phyloP scores from a whole-genome alignment of 2,888 invertebrate genomes.

The Leptura quadrifasciata region DNA sequence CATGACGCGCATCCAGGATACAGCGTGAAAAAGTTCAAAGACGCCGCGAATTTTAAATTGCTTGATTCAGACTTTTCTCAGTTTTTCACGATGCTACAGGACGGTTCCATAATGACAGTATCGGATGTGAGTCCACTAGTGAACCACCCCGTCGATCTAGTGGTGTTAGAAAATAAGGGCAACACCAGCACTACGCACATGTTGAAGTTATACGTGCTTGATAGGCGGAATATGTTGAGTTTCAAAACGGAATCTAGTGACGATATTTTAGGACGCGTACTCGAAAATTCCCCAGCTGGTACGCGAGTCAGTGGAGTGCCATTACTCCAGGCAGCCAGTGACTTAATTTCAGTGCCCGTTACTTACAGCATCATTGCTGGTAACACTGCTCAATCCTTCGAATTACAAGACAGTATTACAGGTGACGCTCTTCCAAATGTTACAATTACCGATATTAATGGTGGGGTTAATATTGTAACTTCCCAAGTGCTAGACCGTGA shows the following conservation, averaged over 20 bases:
- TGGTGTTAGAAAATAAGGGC: conserved; percentile 87
- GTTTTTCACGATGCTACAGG: conserved; percentile 90
- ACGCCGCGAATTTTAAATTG: conserved; percentile 78
- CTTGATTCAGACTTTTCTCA: conserved; percentile 88
- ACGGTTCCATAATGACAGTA: conserved; percentile 94
- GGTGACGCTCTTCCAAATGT: conserved; percentile 73
- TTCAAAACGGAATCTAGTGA: conserved; percentile 81
- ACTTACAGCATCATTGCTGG: conserved; percentile 88
- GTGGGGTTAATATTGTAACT: conserved; percentile 85
- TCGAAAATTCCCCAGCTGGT: conserved; percentile 86
- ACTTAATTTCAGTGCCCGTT: conserved; percentile 81
- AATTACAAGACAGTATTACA: conserved; percentile 79
- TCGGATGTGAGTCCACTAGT: conserved; percentile 88
- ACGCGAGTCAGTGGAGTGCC: conserved; percentile 84
- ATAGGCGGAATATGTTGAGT: conserved; percentile 87
- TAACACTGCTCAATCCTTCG: conserved; percentile 84
- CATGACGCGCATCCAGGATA: conserved; percentile 94
- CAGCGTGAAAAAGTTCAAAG: conserved; percentile 87
- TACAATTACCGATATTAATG: conserved; percentile 74
- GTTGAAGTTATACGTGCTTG: conserved; percentile 88
- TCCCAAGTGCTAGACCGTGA: conserved; percentile 88
- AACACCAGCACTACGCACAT: conserved; percentile 88
- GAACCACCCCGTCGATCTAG: conserved; percentile 87
- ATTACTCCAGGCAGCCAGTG: conserved; percentile 82
- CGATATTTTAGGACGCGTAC: conserved; percentile 81